These are phyloP conservation scores for Erinaceus europaeus DNA, from an alignment of 2,113 vertebrate species.

Conservation along the genomic window DNA sequence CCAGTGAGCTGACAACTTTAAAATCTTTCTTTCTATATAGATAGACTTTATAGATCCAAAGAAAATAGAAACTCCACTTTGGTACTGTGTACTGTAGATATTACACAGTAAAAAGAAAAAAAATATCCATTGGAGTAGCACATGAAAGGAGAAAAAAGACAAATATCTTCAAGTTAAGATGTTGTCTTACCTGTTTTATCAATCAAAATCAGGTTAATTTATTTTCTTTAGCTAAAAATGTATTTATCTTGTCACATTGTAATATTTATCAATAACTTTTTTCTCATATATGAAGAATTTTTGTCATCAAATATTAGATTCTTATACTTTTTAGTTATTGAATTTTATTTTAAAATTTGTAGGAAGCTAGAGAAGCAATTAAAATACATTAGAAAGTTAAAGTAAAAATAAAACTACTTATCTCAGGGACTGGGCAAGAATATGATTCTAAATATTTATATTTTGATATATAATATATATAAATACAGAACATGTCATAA, in stretches of 20 bases:
- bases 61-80: conserved; percentile 47
- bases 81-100: background rate
- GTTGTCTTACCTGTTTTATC: background rate
- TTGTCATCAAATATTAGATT: background rate
- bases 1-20: conserved; percentile 29
- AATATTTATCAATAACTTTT: background rate
- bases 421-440: background rate
- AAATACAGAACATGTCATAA: background rate
- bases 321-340: background rate
- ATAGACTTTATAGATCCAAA: conserved; percentile 43
- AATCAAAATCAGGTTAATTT: background rate
- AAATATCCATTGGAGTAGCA: background rate
- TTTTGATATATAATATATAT: background rate
- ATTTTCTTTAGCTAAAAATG: background rate
- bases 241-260: background rate
- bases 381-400: background rate
- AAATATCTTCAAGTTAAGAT: background rate
- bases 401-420: background rate
- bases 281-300: background rate
- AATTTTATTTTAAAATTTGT: background rate
- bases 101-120: conserved; percentile 18
- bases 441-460: background rate
- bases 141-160: background rate
- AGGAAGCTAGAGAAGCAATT: conserved; percentile 15
- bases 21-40: conserved; percentile 45